These are phyloP conservation scores for Lepus europaeus DNA, from an alignment of 2,113 vertebrate species.

Conservation along the genomic window DNA sequence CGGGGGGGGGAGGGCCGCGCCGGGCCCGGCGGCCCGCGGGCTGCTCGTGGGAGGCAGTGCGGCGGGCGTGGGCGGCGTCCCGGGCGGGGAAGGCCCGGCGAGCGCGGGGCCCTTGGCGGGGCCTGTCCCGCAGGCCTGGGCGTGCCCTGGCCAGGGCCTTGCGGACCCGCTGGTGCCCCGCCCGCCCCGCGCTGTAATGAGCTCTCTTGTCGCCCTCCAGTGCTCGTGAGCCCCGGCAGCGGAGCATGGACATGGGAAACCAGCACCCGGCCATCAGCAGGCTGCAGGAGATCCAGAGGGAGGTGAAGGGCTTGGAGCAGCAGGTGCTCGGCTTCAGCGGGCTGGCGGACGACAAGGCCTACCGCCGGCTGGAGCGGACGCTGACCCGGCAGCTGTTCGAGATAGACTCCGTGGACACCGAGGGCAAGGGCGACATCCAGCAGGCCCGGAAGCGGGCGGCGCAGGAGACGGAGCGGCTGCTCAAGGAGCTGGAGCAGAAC, in stretches of 20 bases:
- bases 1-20: background rate
- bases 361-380: slow-evolving; percentile 94
- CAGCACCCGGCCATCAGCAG: slow-evolving; percentile 93
- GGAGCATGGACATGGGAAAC: slow-evolving; percentile 97
- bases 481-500: slow-evolving; percentile 96
- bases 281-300: slow-evolving; percentile 95
- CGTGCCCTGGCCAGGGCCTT: no score
- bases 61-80: background rate
- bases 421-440: slow-evolving; percentile 94
- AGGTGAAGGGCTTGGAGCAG: slow-evolving; percentile 93
- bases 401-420: slow-evolving; percentile 96
- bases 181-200: no score
- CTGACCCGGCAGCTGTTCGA: slow-evolving; percentile 95
- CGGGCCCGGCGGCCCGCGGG: background rate
- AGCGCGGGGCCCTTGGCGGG: background rate
- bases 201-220: slow-evolving; percentile 65
- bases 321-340: slow-evolving; percentile 95
- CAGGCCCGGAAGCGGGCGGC: slow-evolving; percentile 94
- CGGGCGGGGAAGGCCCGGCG: background rate
- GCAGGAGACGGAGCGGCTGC: slow-evolving; percentile 94
- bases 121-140: no score
- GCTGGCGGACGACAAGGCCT: slow-evolving; percentile 93
- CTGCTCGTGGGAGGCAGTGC: no score
- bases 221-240: slow-evolving; percentile 85
- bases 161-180: no score